Evolutionary conservation across 2,797 vertebrate genomes (phyloP), one percentile per base, ranked within the genome.

Genomic region (Urocyon cinereoargenteus): DNA sequence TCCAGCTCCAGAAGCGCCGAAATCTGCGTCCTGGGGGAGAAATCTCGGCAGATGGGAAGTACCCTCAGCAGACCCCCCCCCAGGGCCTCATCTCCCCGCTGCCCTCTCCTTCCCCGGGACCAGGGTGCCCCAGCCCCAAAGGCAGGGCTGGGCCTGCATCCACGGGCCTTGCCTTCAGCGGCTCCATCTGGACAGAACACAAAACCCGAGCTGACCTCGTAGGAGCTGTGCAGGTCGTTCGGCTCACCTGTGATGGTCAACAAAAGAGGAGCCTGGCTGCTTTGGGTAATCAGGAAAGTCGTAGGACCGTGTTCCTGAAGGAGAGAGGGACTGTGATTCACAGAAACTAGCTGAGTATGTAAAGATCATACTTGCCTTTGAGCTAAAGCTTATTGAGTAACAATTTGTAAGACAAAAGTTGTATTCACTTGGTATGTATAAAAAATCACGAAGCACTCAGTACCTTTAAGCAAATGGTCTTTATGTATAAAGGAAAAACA

Each of bases 401-500:
- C 53, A 75, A 66, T 89, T 89, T 86, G 45, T 22, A 73, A 94
- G 64, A 55, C 61, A 68, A 36, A 87, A 68, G 40, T 61, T 86
- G n/a, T 26, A 36, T 90, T 92, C 82, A 75, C 49, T 90, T 91
- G 19, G 14, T 49, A 31, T 31, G 40, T 12, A 55, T 94, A 19
- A 92, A 13, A 82, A 62, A 64, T 36, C 64, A 78, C 31, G 62
- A 49, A 68, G 51, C 34, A 18, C 36, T 93, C 45, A 14, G 31
- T 75, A 68, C 66, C 72, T 87, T 86, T 57, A 49, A 88, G 57
- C 59, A 75, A 77, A 68, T 89, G 55, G 24, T 62, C 90, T 95
- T 95, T 90, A 55, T 94, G 55, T 81, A 34, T 68, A 53, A 94
- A 96, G 83, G 40, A 90, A 93, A 94, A 94, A 66, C 15, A 31